Percentiles rank a stretch among this genome's conserved stretches.
Evolutionary conservation across 2,113 vertebrate genomes (phyloP).

Genomic region (Elephantulus edwardii): DNA sequence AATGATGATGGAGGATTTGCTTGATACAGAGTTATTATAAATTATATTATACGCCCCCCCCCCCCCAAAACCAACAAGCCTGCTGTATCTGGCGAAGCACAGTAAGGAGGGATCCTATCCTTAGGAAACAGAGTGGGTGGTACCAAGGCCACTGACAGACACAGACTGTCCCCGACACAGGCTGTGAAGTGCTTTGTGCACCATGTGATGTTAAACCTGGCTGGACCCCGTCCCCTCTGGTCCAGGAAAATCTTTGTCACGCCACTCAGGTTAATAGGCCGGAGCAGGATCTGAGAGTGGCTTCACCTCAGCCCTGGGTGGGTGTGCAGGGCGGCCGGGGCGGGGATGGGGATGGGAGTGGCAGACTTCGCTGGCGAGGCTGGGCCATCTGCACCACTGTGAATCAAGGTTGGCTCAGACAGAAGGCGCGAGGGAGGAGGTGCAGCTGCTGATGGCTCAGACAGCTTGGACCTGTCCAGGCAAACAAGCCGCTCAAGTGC

Average conservation of each 20-base stretch:
- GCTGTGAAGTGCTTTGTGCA: constrained; percentile 17
- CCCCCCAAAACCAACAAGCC: too few relatives aligned
- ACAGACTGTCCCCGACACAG: neutral
- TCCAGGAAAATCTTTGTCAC: neutral
- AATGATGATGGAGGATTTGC: too few relatives aligned
- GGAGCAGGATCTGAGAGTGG: neutral
- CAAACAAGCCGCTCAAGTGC: constrained; percentile 78
- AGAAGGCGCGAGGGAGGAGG: constrained; percentile 77
- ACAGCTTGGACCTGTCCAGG: constrained; percentile 81
- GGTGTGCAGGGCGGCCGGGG: constrained; percentile 45
- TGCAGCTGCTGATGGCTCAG: constrained; percentile 76
- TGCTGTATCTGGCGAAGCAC: too few relatives aligned
- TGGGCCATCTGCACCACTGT: constrained; percentile 71
- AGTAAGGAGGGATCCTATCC: too few relatives aligned
- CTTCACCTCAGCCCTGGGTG: constrained; percentile 4
- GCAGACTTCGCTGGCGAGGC: constrained; percentile 52
- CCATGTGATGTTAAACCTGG: constrained; percentile 30
- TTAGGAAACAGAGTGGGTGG: neutral
- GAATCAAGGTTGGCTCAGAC: constrained; percentile 75
- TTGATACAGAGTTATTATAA: too few relatives aligned
- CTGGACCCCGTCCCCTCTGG: neutral
- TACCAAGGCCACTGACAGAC: constrained; percentile 41
- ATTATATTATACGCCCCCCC: too few relatives aligned
- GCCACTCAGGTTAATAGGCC: neutral
- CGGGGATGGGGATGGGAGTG: constrained; percentile 59